A percentile compares a stretch with the other conserved stretches of the same genome.
These are phyloP conservation scores for Hybos culiciformis DNA, from an alignment of 2,888 invertebrate genomes.

Conservation along the genomic window DNA sequence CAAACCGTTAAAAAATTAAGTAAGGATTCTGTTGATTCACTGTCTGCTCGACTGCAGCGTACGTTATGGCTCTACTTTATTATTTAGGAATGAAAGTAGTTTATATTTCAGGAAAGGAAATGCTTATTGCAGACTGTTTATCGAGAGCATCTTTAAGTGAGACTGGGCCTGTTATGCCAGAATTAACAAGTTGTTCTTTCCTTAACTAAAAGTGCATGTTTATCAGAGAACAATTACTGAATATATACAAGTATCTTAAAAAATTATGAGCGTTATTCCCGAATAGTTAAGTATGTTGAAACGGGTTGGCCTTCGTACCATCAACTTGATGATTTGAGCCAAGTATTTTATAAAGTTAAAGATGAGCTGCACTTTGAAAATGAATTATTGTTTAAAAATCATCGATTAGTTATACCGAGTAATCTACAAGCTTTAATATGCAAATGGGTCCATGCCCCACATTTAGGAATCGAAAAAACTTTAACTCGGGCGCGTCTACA, in stretches of 20 bases:
- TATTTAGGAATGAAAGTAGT: no score
- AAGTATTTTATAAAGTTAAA: slow-evolving; percentile 8
- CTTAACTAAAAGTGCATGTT: no score
- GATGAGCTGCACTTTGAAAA: slow-evolving; percentile 7
- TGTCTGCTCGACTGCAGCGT: no score
- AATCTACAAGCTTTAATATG: slow-evolving; percentile 2
- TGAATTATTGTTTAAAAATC: slow-evolving; percentile 10
- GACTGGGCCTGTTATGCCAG: no score
- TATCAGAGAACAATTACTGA: slow-evolving; percentile 12
- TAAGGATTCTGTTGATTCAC: no score
- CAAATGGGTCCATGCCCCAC: slow-evolving; percentile 5
- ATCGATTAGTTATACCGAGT: slow-evolving; percentile 6
- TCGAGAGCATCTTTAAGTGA: slow-evolving; percentile 3
- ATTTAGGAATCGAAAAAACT: slow-evolving; percentile 13
- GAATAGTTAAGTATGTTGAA: no score
- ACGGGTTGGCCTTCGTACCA: no score
- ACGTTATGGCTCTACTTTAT: no score
- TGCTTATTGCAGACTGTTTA: slow-evolving; percentile 2
- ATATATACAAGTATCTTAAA: slow-evolving; percentile 1
- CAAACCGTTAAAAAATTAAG: no score
- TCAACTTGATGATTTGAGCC: slow-evolving; percentile 7
- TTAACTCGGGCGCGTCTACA: slow-evolving; percentile 12
- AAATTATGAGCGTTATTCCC: slow-evolving; percentile 11
- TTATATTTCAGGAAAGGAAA: no score
- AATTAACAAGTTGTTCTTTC: no score